Conservation (phyloP, 2,888 invertebrate genomes). For the Bellardia pandia region DNA sequence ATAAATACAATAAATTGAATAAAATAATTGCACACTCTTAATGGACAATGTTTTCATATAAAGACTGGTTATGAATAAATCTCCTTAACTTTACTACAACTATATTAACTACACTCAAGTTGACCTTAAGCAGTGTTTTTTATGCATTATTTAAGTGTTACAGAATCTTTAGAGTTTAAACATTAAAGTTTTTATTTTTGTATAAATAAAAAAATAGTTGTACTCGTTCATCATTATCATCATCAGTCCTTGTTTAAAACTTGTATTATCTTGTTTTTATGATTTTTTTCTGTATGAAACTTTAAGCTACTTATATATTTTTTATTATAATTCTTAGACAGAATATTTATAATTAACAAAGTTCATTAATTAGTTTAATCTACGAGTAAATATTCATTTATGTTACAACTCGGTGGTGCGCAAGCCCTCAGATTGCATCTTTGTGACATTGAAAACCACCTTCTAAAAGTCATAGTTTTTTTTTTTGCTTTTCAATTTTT, state of each 20-base stretch:
- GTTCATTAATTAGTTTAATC: constrained; percentile 12
- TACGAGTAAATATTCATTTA: not conserved
- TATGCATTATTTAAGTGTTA: constrained; percentile 7
- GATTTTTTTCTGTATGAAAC: constrained; percentile 1
- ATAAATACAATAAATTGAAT: not conserved
- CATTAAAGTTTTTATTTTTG: not conserved
- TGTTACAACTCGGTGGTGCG: not conserved
- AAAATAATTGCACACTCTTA: constrained; percentile 22
- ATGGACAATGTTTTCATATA: not conserved
- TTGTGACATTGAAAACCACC: constrained; percentile 66
- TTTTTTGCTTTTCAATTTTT: constrained; percentile 31
- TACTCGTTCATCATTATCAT: not conserved
- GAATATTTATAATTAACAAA: constrained; percentile 26
- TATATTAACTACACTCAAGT: not conserved
- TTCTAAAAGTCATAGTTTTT: constrained; percentile 52
- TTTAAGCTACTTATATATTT: not conserved
- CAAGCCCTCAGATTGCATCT: constrained; percentile 47
- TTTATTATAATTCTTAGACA: constrained; percentile 37
- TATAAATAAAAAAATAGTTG: not conserved
- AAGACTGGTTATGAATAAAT: constrained; percentile 26
- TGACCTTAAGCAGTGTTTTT: constrained; percentile 47
- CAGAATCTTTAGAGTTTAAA: constrained; percentile 47
- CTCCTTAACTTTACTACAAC: not conserved
- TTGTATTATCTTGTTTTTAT: not conserved
- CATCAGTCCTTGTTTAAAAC: constrained; percentile 13